These are phyloP conservation scores for Chamaea fasciata DNA, from an alignment of 2,113 vertebrate species.

Conservation along the genomic window DNA sequence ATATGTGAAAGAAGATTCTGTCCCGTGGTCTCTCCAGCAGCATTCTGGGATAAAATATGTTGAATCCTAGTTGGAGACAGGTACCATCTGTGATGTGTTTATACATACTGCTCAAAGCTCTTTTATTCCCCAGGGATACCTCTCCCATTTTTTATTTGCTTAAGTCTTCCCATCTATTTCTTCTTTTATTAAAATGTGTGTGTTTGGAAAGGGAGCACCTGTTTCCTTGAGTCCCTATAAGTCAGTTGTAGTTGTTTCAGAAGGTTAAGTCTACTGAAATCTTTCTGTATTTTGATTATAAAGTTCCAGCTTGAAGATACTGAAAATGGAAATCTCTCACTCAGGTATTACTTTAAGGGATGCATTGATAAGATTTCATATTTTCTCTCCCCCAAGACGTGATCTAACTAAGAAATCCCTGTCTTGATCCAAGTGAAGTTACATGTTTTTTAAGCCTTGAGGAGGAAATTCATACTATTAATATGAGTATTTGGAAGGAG, in stretches of 20 bases:
- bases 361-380: neutral
- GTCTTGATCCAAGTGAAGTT: neutral
- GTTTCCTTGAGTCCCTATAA: neutral
- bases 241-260: neutral
- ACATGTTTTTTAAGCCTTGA: neutral
- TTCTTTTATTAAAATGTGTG: slow-evolving; percentile 6
- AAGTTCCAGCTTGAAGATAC: neutral
- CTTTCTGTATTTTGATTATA: neutral
- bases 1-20: slow-evolving; percentile 40
- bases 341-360: neutral
- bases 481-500: neutral
- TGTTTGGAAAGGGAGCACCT: neutral
- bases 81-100: slow-evolving; percentile 51
- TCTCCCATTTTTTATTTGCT: slow-evolving; percentile 12
- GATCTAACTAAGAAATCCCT: neutral
- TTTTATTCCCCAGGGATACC: neutral
- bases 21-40: neutral
- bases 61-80: slow-evolving; percentile 29
- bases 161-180: neutral
- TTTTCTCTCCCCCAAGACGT: neutral
- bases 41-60: slow-evolving; percentile 19
- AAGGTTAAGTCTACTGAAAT: neutral
- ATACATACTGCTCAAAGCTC: slow-evolving; percentile 5
- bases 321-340: neutral
- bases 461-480: neutral